Conservation (phyloP, 1,140 invertebrate species). For the Ganaspis sp. region DNA sequence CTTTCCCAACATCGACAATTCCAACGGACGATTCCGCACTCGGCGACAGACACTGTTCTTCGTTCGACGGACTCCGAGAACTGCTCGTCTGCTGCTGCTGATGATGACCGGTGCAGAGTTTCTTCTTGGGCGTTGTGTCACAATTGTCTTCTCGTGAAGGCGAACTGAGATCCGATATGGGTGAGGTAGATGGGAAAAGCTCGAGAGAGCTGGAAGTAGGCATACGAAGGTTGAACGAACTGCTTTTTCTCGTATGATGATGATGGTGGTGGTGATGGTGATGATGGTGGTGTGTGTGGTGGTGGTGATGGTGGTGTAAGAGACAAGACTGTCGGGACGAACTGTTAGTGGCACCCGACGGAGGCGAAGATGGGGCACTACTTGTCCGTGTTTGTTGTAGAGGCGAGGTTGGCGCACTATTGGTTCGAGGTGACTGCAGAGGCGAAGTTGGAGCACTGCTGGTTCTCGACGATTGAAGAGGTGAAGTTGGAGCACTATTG, state of each 20-base stretch:
- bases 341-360: constrained; percentile 54
- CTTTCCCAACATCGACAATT: constrained; percentile 79
- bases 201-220: constrained; percentile 34
- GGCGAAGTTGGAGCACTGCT: constrained; percentile 52
- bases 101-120: constrained; percentile 64
- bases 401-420: constrained; percentile 23
- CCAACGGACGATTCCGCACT: constrained; percentile 51
- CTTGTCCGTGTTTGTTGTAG: not conserved
- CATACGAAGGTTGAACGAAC: constrained; percentile 34
- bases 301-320: constrained; percentile 54
- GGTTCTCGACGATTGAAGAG: constrained; percentile 52
- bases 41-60: constrained; percentile 41
- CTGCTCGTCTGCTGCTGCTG: constrained; percentile 48
- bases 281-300: constrained; percentile 52
- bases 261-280: constrained; percentile 62
- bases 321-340: constrained; percentile 51
- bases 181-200: constrained; percentile 38
- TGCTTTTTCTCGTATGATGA: constrained; percentile 42
- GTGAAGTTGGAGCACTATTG: constrained; percentile 9
- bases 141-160: constrained; percentile 42
- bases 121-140: constrained; percentile 62
- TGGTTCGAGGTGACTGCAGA: constrained; percentile 47
- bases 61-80: constrained; percentile 49
- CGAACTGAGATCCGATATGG: constrained; percentile 37
- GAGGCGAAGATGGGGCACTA: constrained; percentile 24